These are phyloP conservation scores for Melieria picta DNA, from an alignment of 2,888 invertebrate genomes.

Conservation along the genomic window DNA sequence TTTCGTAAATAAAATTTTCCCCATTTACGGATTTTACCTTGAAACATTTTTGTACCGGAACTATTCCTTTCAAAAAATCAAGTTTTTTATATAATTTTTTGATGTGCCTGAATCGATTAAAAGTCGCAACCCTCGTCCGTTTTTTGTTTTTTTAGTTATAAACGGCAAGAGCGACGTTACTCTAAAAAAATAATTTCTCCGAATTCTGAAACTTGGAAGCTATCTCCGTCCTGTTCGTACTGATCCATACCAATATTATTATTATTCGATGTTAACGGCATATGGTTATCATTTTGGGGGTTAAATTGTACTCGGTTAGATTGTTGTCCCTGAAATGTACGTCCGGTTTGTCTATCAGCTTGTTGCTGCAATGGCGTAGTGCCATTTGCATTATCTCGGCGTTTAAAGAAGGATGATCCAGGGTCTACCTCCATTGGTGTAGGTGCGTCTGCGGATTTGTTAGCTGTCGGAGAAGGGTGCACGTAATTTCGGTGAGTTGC, in stretches of 20 bases:
- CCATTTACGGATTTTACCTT: constrained; percentile 28
- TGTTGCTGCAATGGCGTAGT: not conserved
- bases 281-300: too few species aligned
- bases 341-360: not conserved
- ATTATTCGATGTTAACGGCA: too few species aligned
- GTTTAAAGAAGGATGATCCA: constrained; percentile 11
- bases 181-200: constrained; percentile 26
- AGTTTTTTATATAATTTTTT: constrained; percentile 30
- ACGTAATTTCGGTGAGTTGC: constrained; percentile 1
- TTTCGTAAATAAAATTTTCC: constrained; percentile 11
- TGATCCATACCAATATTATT: too few species aligned
- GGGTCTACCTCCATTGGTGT: constrained; percentile 14
- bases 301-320: not conserved
- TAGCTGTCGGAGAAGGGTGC: not conserved
- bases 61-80: not conserved
- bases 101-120: constrained; percentile 17
- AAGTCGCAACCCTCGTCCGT: not conserved
- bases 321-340: not conserved
- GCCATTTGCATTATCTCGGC: not conserved
- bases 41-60: constrained; percentile 4
- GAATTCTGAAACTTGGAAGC: too few species aligned
- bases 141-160: constrained; percentile 18
- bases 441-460: not conserved
- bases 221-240: not conserved
- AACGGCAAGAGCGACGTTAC: constrained; percentile 27